Base-by-base conservation (phyloP, 2,888 invertebrate species). In the Balanococcus diminutus region DNA sequence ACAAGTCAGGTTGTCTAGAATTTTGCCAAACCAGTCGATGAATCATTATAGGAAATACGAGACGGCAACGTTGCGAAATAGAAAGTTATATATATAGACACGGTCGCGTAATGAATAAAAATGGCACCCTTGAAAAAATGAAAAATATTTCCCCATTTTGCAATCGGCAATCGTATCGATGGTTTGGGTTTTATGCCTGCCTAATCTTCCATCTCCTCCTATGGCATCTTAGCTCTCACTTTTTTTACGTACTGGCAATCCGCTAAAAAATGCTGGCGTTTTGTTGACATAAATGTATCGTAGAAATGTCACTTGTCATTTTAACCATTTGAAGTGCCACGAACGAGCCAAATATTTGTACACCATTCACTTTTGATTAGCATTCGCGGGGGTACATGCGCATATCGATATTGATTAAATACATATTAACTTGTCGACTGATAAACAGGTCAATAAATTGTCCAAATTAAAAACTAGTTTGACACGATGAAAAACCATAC, bases 11-110 rank as follows among this genome's bases (percentile, higher is more conserved):
- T 67, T 16, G 28, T 67, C 67, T 67, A 28, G 67, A 67, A 67
- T 79, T 79, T 79, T 79, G 36, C 75, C 32, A 79, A 79, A 79
- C 75, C 75, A 79, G 75, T 79, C 11, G 75, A 28, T 67, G 67
- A 67, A 28, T 67, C 28, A 67, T 67, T 28, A 28, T 22, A 36
- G 36, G 36, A 79, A 79, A 36, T 79, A 79, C 8, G 19, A n/a
- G n/a, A 25, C 9, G 31, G 32, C 28, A 79, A 79, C 36, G 28
- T 79, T 79, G 75, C 36, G 75, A 79, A 79, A 79, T 79, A 79
- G 75, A 79, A 79, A 79, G 75, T 36, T 19, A n/a, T 67, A 3
- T 19, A 19, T 19, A 61, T 61, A 61, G 6, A 46, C n/a, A 46
- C 46, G 46, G n/a, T 36, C 31, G 75, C 28, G 1, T 25, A 36